Base-by-base conservation (phyloP, 2,797 vertebrate genomes). In the Streptopelia turtur region DNA sequence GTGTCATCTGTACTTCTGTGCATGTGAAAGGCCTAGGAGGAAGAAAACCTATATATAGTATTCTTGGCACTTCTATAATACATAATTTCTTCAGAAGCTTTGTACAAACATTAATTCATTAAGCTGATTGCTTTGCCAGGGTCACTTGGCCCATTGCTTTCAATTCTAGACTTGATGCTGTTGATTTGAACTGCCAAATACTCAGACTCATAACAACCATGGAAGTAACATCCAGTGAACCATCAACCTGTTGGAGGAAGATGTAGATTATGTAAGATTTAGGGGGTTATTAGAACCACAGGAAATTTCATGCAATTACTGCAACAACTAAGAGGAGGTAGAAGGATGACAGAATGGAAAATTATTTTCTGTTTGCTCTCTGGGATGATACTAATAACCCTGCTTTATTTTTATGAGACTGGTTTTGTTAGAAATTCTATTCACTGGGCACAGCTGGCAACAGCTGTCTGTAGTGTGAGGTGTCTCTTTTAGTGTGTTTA, bases 371-470 rank as follows among this genome's bases (percentile, higher is more conserved):
- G 0, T 84, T 82, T 91, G 5, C 39, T 74, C 39, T 52, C 83
- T 45, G n/a, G 11, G 21, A 60, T 80, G 60, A 57, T 85, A 60
- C 9, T 80, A 80, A 71, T 68, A 68, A 53, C 21, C 1, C 6
- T 70, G 8, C 83, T 80, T 45, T 86, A 39, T 84, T 85, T 88
- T 76, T 43, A 16, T 4, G 5, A 74, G 16, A n/a, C 35, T 17
- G 41, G 5, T 64, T 88, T 63, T 94, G 23, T 53, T 60, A 72
- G 77, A 81, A 86, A 85, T 76, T 79, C 52, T 82, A 11, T 70
- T 91, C 39, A 56, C 88, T 91, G 56, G 35, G 35, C 39, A 66
- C 63, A 95, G 74, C 93, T 95, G 91, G 63, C 56, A 90, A 72
- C 77, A 93, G 41, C 93, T 95, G 83, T 56, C 68, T 56, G 8